Base-by-base conservation (phyloP, 1,140 invertebrate genomes). In the Dufourea novaeangliae region DNA sequence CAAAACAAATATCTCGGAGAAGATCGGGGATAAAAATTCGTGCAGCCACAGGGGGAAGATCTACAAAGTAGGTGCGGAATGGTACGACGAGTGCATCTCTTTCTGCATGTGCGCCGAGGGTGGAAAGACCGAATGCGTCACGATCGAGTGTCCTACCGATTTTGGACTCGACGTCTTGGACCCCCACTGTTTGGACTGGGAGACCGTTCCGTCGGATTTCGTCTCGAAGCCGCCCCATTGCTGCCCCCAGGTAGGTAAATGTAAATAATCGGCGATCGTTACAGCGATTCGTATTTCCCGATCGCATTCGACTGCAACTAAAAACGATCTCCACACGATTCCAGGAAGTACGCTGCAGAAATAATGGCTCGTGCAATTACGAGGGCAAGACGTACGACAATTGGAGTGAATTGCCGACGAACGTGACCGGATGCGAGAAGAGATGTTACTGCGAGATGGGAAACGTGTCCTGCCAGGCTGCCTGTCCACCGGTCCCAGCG, bases 381-480 rank as follows among this genome's bases (percentile, higher is more conserved):
- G 94, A 95, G 78, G 95, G 94, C 56, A 90, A 94, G 54, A 92
- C 91, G 80, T 97, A 94, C 87, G 90, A 93, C 37, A 94, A 94
- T 79, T 94, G 93, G 92, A 92, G 91, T 62, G 85, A 88, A 79
- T 87, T 94, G 66, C 93, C 93, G 20, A 86, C 91, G 88, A 93
- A 96, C 91, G 84, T 96, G 25, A 94, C 94, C 62, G 96, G 97
- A 61, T 98, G 97, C 88, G 96, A 97, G 67, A 94, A 96, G 76
- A 93, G 95, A 84, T 98, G 97, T 90, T 97, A 95, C 89, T 98
- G 97, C 86, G 96, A 97, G 88, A 95, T 96, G 89, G 97, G 97
- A 32, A 96, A 96, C 79, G 93, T 98, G 7, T 96, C 97, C 59
- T 98, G 97, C 87, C 95, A 96, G 76, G 94, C 95, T 5, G 94